phyloP scores from a whole-genome alignment of 2,113 vertebrate species.

The Lutjanus erythropterus region DNA sequence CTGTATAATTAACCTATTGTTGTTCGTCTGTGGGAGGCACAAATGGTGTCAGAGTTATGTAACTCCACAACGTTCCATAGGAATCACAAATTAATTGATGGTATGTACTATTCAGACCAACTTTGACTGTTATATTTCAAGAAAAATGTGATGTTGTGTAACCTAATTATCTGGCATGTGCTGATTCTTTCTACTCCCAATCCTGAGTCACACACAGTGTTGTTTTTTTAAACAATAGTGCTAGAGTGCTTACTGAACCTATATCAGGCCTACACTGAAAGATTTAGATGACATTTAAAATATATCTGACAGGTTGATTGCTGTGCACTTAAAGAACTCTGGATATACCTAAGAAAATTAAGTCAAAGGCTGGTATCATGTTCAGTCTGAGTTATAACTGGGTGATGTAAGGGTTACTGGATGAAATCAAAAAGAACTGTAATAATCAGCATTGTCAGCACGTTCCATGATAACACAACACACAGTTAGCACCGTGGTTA shows the following conservation, averaged over 20 bases:
- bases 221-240: not conserved
- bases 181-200: not conserved
- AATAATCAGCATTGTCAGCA: too few species aligned
- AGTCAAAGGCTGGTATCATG: too few species aligned
- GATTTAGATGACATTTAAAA: not conserved
- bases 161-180: constrained; percentile 16
- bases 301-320: not conserved
- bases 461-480: too few species aligned
- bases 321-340: not conserved
- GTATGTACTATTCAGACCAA: constrained; percentile 23
- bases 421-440: too few species aligned
- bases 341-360: too few species aligned
- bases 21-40: constrained; percentile 56
- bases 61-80: constrained; percentile 33
- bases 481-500: not conserved
- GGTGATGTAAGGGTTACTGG: too few species aligned
- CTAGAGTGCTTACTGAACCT: not conserved
- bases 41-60: constrained; percentile 40
- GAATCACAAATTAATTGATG: constrained; percentile 39
- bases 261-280: not conserved
- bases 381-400: too few species aligned
- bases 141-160: constrained; percentile 19
- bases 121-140: constrained; percentile 41
- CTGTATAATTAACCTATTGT: constrained; percentile 71
- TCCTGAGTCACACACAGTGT: not conserved